Base-by-base conservation (phyloP, 2,888 invertebrate species). In the Stenotaenia linearis region DNA sequence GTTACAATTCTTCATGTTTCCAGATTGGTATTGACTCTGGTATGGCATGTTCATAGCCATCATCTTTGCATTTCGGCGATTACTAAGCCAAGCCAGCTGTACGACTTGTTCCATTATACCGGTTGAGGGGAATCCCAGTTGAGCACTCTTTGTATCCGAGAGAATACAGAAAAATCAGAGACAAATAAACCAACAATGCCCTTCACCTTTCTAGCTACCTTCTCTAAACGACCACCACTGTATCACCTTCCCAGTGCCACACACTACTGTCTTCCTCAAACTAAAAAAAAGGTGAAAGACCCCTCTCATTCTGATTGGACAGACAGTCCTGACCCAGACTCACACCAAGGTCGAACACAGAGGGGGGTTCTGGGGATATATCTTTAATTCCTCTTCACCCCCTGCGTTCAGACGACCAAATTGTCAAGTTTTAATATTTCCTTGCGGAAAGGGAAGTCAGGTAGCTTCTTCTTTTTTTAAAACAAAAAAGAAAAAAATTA, bases 301-400 rank as follows among this genome's bases (percentile, higher is more conserved):
- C 61, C 61, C 61, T 61, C 61, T 61, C 61, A 61, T 25, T 61
- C 61, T 61, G 61, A 61, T 61, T 61, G 61, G 61, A 61, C 28
- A 61, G 61, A 61, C 61, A 61, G 9, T 61, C 61, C 28, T 61
- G 61, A 61, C 61, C 61, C 61, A 61, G 61, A 61, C 61, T 61
- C 28, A 61, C 61, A 61, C 61, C 61, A 61, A 61, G 61, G 61
- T 61, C 61, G 61, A 25, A 61, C 45, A 25, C 61, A 61, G 12
- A 61, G 61, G 56, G 61, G 61, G 56, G 56, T 56, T 56, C 1
- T 23, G 9, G 10, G 25, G 28, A 61, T 61, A 25, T 61, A 61
- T 61, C 61, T 61, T 28, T 61, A 25, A 61, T 61, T 61, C 61
- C 61, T 28, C 10, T 61, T 61, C 61, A 61, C 61, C 61, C 61